These are phyloP conservation scores for Rhagophthalmus giganteus DNA, from an alignment of 2,888 invertebrate species.

Conservation along the genomic window DNA sequence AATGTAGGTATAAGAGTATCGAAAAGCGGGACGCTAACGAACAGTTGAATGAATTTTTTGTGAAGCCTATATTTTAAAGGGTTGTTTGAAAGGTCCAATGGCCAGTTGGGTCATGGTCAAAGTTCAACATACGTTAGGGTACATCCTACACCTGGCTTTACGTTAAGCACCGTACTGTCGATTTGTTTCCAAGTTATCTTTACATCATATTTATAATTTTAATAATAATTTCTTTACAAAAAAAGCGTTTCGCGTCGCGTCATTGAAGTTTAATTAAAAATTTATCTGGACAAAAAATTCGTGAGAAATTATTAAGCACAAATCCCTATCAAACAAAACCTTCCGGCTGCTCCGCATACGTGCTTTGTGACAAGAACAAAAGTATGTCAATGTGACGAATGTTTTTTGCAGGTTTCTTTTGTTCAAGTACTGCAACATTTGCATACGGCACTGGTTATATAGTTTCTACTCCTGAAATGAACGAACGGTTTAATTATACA, in stretches of 20 bases:
- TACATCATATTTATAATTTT: no score
- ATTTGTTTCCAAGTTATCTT: no score
- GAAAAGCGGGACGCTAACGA: no score
- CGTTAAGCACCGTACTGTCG: no score
- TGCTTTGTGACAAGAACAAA: conserved; percentile 39
- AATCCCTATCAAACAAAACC: conserved; percentile 38
- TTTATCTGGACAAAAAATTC: conserved; percentile 22
- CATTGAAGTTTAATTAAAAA: conserved; percentile 28
- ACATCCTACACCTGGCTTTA: conserved; percentile 23
- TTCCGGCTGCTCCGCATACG: conserved; percentile 37
- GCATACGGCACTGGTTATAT: conserved; percentile 43
- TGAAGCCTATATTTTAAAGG: no score
- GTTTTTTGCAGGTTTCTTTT: conserved; percentile 45
- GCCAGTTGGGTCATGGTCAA: conserved; percentile 39
- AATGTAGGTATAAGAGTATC: no score
- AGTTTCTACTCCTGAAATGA: conserved; percentile 37
- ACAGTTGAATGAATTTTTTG: no score
- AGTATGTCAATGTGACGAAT: conserved; percentile 43
- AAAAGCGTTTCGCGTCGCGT: conserved; percentile 8
- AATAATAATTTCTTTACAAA: conserved; percentile 8
- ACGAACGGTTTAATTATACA: conserved; percentile 31
- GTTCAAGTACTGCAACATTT: conserved; percentile 38
- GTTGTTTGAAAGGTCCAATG: no score
- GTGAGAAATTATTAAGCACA: conserved; percentile 40
- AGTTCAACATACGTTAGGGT: conserved; percentile 20